phyloP scores from a whole-genome alignment of 2,113 vertebrate species.

The Mastomys coucha region DNA sequence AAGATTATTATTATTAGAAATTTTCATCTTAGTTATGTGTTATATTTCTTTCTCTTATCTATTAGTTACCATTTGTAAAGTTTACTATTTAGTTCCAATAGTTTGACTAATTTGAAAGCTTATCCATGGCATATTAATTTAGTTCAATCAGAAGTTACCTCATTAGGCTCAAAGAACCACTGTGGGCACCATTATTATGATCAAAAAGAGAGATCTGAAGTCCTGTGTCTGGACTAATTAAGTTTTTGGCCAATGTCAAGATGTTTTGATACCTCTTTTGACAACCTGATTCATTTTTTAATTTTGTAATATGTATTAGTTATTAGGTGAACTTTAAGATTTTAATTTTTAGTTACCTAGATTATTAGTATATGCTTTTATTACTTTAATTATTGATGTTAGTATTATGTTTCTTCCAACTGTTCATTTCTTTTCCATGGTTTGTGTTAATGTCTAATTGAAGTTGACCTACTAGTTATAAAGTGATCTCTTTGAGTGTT shows the following conservation, averaged over 20 bases:
- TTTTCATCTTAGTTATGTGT: neutral
- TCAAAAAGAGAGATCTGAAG: neutral
- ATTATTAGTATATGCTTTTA: neutral
- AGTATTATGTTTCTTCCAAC: neutral
- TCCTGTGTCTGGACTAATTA: accelerated
- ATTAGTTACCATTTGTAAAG: neutral
- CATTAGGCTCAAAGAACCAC: accelerated
- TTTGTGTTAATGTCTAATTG: neutral
- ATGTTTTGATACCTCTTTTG: neutral
- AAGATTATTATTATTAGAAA: neutral
- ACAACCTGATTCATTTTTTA: neutral
- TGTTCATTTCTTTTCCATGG: neutral
- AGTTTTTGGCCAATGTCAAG: neutral
- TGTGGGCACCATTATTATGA: neutral
- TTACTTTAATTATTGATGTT: neutral
- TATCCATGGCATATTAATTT: neutral
- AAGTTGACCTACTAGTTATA: neutral
- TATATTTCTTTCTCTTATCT: neutral
- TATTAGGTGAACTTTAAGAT: neutral
- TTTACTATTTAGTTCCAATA: neutral
- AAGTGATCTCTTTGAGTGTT: neutral
- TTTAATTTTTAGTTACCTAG: neutral
- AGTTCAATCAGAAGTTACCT: neutral
- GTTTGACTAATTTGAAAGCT: neutral
- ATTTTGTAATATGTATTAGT: neutral